A percentile compares a stretch with the other conserved stretches of the same genome.
Evolutionary conservation across 1,140 invertebrate species (phyloP).

Genomic region (Phymastichus coffea): DNA sequence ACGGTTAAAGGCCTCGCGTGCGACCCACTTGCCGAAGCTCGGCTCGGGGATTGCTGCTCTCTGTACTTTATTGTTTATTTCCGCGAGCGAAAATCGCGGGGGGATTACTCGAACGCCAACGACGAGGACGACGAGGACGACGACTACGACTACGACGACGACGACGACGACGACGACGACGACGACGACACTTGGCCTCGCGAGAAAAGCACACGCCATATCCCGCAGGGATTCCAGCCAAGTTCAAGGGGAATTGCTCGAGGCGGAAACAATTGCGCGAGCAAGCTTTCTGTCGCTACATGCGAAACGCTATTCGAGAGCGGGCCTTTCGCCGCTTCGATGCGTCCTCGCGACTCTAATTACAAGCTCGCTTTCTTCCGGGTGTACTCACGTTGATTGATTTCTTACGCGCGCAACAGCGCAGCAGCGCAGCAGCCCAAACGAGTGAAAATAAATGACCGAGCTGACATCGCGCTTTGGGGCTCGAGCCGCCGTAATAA

Average conservation of each 20-base stretch:
- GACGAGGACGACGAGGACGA: too few relatives aligned
- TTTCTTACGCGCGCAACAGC: too few relatives aligned
- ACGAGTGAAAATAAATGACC: too few relatives aligned
- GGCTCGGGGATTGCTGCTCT: not conserved
- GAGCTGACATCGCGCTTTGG: too few relatives aligned
- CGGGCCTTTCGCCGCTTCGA: too few relatives aligned
- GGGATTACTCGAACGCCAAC: not conserved
- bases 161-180: not conserved
- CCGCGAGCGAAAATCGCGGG: constrained; percentile 6
- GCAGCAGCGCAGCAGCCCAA: too few relatives aligned
- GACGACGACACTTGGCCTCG: not conserved
- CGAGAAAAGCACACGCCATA: constrained; percentile 6
- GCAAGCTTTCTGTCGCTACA: not conserved
- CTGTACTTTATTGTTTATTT: constrained; percentile 19
- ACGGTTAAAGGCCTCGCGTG: constrained; percentile 1
- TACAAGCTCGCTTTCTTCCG: not conserved
- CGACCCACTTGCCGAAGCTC: not conserved
- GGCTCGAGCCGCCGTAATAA: too few relatives aligned
- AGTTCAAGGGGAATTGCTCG: constrained; percentile 3
- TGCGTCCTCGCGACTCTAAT: too few relatives aligned
- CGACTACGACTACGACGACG: too few relatives aligned
- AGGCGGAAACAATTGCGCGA: constrained; percentile 14
- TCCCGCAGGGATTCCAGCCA: constrained; percentile 3
- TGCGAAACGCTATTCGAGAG: not conserved
- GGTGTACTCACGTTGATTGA: not conserved